phyloP scores from a whole-genome alignment of 2,797 vertebrate genomes.

The Hippoglossus hippoglossus region DNA sequence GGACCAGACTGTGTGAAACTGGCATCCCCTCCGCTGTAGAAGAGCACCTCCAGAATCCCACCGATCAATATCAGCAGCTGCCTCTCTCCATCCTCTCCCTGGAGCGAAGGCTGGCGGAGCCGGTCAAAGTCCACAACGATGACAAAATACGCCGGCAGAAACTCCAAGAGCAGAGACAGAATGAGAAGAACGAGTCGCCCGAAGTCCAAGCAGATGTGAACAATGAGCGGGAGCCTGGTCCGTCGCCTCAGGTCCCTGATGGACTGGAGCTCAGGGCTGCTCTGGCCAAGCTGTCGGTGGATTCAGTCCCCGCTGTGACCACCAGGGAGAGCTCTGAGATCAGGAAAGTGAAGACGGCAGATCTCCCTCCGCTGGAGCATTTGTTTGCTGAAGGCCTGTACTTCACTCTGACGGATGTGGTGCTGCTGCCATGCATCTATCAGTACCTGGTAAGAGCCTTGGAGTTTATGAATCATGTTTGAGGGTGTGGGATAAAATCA shows the following conservation, averaged over 20 bases:
- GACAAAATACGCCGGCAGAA: slow-evolving; percentile 97
- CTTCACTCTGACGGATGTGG: slow-evolving; percentile 95
- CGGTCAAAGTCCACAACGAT: slow-evolving; percentile 95
- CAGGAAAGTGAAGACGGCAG: slow-evolving; percentile 90
- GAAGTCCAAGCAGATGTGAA: slow-evolving; percentile 8
- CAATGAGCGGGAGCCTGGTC: not conserved
- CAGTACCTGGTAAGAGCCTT: slow-evolving; percentile 91
- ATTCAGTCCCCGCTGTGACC: slow-evolving; percentile 70
- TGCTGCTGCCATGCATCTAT: slow-evolving; percentile 94
- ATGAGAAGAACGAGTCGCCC: slow-evolving; percentile 14
- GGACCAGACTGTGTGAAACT: slow-evolving; percentile 96
- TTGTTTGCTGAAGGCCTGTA: slow-evolving; percentile 96
- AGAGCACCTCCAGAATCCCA: slow-evolving; percentile 82
- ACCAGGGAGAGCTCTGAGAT: slow-evolving; percentile 88
- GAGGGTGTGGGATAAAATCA: slow-evolving; percentile 19
- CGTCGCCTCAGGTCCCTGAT: slow-evolving; percentile 20
- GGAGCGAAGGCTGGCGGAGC: slow-evolving; percentile 91
- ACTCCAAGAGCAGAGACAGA: slow-evolving; percentile 86
- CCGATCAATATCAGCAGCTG: slow-evolving; percentile 63
- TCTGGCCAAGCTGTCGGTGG: slow-evolving; percentile 87
- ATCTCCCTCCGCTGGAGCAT: slow-evolving; percentile 91
- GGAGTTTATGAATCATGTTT: slow-evolving; percentile 30
- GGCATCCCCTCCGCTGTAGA: slow-evolving; percentile 92
- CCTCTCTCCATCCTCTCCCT: slow-evolving; percentile 88
- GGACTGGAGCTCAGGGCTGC: slow-evolving; percentile 88